Percentiles rank a stretch among this genome's conserved stretches.
These are phyloP conservation scores for Xylota sylvarum DNA, from an alignment of 2,888 invertebrate species.

Conservation along the genomic window DNA sequence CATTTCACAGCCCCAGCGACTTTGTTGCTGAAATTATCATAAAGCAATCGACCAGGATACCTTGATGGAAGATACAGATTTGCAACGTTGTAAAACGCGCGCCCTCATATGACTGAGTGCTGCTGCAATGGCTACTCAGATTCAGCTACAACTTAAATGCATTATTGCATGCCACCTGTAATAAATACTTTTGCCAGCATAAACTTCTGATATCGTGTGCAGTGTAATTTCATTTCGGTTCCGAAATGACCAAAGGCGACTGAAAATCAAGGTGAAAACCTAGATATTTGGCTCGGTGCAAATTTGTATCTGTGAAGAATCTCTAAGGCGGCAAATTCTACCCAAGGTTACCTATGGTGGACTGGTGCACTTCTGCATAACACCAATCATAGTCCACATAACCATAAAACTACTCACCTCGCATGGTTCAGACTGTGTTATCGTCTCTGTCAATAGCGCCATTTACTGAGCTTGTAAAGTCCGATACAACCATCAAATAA, in stretches of 20 bases:
- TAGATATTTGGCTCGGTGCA: conserved; percentile 42
- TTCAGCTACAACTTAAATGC: conserved; percentile 62
- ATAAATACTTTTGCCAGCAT: conserved; percentile 52
- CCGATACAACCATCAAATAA: conserved; percentile 50
- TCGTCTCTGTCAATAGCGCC: conserved; percentile 32
- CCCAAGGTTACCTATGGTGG: conserved; percentile 42
- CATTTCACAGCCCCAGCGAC: conserved; percentile 30
- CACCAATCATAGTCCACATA: conserved; percentile 1
- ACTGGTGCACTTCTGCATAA: neutral
- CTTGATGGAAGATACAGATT: conserved; percentile 36
- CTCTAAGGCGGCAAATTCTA: neutral
- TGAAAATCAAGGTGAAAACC: conserved; percentile 61
- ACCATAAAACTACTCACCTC: conserved; percentile 15
- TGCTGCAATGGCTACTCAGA: conserved; percentile 12
- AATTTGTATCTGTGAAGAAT: neutral
- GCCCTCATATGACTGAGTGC: conserved; percentile 17
- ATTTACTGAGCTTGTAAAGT: conserved; percentile 54
- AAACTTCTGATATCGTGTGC: conserved; percentile 37
- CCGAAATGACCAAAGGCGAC: conserved; percentile 52
- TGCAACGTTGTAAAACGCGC: conserved; percentile 50
- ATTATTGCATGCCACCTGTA: conserved; percentile 74
- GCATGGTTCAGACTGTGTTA: conserved; percentile 7
- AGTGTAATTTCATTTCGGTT: conserved; percentile 48
- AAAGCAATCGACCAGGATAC: conserved; percentile 55
- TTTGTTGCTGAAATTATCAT: conserved; percentile 67